Conservation (phyloP, 2,797 vertebrate genomes). For the Netta rufina region DNA sequence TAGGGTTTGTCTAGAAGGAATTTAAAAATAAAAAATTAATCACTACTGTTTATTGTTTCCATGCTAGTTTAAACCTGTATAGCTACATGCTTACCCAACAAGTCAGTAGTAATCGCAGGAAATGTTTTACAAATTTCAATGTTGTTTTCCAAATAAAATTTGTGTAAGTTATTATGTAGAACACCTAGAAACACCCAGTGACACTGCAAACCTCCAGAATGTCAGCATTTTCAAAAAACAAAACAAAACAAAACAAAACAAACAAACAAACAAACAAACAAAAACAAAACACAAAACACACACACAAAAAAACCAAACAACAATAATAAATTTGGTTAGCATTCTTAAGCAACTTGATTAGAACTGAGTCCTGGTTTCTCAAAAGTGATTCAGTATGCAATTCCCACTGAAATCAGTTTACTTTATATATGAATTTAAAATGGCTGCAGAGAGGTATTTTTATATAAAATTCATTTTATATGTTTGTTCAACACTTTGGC, state of each 20-base stretch:
- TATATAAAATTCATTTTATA: conserved; percentile 6
- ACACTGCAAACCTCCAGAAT: background rate
- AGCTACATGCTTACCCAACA: background rate
- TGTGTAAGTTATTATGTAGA: background rate
- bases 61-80: background rate
- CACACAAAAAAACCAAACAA: no score
- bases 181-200: background rate
- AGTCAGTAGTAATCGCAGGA: background rate
- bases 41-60: background rate
- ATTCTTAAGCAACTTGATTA: conserved; percentile 30
- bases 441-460: background rate
- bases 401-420: conserved; percentile 55
- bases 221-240: background rate
- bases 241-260: no score
- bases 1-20: background rate
- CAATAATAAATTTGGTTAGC: background rate
- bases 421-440: background rate
- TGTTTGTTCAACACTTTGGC: background rate
- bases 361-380: conserved; percentile 12
- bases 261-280: no score
- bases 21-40: background rate
- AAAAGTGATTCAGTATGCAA: conserved; percentile 34
- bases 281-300: no score
- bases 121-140: background rate
- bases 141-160: background rate